Evolutionary conservation across 2,888 invertebrate species (phyloP).

Genomic region (Lasius platythorax): DNA sequence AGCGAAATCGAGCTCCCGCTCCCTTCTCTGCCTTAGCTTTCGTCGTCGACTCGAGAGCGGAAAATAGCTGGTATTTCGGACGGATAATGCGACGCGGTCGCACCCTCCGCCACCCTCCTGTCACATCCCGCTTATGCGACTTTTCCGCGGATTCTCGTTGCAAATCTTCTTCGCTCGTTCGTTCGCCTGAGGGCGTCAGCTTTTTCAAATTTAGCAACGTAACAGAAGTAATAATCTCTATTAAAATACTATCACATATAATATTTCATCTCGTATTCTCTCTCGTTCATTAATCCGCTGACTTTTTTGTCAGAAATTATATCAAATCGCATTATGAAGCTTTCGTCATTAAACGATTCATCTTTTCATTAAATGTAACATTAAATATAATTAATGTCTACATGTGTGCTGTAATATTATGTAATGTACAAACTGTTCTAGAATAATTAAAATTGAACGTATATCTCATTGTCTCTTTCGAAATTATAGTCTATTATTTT

Average conservation of each 20-base stretch:
- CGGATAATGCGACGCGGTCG: conserved; percentile 33
- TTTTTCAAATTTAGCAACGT: conserved; percentile 25
- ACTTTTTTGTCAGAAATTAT: background rate
- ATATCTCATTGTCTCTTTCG: background rate
- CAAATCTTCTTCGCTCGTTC: conserved; percentile 26
- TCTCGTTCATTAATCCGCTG: background rate
- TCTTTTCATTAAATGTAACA: background rate
- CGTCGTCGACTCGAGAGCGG: conserved; percentile 26
- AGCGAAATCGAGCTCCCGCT: background rate
- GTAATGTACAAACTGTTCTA: background rate
- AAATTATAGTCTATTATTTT: background rate
- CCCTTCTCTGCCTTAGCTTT: conserved; percentile 11
- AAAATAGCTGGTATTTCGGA: conserved; percentile 48
- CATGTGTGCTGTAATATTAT: background rate
- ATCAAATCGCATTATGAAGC: background rate
- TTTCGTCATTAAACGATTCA: background rate
- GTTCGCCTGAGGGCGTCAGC: conserved; percentile 3
- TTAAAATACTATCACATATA: background rate
- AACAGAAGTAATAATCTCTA: conserved; percentile 21
- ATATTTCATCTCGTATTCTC: background rate
- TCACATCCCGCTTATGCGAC: background rate
- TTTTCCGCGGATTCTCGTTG: conserved; percentile 19
- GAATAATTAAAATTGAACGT: background rate
- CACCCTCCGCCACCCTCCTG: background rate
- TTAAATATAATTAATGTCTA: background rate